Percentiles rank a stretch among this genome's conserved stretches.
Evolutionary conservation across 1,140 invertebrate species (phyloP).

Genomic region (Cherax quadricarinatus): DNA sequence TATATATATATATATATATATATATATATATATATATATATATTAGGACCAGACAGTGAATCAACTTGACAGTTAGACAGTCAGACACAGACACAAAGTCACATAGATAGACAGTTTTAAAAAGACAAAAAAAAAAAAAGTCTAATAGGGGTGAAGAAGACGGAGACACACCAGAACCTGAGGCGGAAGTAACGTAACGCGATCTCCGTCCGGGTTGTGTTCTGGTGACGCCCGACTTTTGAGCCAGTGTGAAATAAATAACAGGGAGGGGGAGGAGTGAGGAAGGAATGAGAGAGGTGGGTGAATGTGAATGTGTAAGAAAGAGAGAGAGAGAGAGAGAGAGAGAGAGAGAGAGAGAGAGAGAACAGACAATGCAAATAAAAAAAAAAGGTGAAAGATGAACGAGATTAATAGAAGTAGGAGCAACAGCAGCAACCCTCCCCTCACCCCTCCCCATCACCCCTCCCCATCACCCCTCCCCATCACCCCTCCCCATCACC

Average conservation of each 20-base stretch:
- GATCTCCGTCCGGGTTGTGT: slow-evolving; percentile 26
- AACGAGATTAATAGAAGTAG: no score
- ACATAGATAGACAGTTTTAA: not conserved
- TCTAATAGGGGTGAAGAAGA: slow-evolving; percentile 5
- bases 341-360: not conserved
- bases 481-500: no score
- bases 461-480: no score
- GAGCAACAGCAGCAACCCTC: not conserved
- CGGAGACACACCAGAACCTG: slow-evolving; percentile 39
- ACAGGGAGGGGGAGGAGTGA: not conserved
- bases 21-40: no score
- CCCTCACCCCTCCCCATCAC: no score
- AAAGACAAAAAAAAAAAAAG: not conserved
- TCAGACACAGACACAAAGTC: not conserved
- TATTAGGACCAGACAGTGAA: no score
- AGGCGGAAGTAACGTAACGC: slow-evolving; percentile 50
- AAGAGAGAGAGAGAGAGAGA: no score
- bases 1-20: no score
- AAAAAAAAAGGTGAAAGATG: no score
- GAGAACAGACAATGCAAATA: no score
- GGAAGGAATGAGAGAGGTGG: not conserved
- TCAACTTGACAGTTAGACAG: no score
- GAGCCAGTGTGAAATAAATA: not conserved
- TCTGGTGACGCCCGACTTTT: not conserved
- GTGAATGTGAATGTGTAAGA: no score